Evolutionary conservation across 1,140 invertebrate genomes (phyloP), one percentile per base, ranked within the genome.

Genomic region (Alviniconcha marisindica): DNA sequence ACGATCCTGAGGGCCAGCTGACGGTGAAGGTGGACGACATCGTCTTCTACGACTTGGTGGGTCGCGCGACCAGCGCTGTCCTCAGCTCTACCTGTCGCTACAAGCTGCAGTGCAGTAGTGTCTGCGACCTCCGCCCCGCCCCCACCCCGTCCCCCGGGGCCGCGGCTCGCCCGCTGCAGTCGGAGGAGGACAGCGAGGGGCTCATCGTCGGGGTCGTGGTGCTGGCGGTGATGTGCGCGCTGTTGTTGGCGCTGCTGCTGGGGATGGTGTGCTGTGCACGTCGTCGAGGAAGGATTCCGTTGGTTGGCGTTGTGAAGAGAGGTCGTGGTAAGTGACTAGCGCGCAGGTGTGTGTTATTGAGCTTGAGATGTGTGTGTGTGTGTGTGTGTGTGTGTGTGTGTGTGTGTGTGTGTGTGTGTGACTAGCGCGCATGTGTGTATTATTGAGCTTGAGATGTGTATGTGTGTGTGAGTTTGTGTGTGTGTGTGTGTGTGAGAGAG

Each of bases 41-140:
- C 21, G 56, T 80, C 33, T 80, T 80, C 78, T 80, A 80, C 78
- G 38, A 44, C 78, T 36, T 24, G 18, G 15, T 80, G 21, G 78
- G 78, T 14, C 56, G 69, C 21, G 36, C 54, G 0, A 12, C 38
- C 31, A 63, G 15, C 56, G 2, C 10, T 1, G n/a, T 60, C 24
- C 24, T 36, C 1, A 3, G 3, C 56, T 42, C 56, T 21, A 44
- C 56, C 38, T 63, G 60, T 31, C 15, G 33, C 33, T 40, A 80
- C 78, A 66, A 63, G 21, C 14, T 18, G n/a, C 78, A 38, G 77
- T 78, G 78, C 40, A 2, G 28, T 5, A 21, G 4, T 40, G 40
- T 80, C 56, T 80, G 78, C 38, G 40, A n/a, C 18, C 33, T 10
- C 33, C 18, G 36, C 3, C 0, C 12, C 54, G 15, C 28, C 10